Evolutionary conservation across 2,888 invertebrate species (phyloP).

Genomic region (Hoplodrina ambigua): DNA sequence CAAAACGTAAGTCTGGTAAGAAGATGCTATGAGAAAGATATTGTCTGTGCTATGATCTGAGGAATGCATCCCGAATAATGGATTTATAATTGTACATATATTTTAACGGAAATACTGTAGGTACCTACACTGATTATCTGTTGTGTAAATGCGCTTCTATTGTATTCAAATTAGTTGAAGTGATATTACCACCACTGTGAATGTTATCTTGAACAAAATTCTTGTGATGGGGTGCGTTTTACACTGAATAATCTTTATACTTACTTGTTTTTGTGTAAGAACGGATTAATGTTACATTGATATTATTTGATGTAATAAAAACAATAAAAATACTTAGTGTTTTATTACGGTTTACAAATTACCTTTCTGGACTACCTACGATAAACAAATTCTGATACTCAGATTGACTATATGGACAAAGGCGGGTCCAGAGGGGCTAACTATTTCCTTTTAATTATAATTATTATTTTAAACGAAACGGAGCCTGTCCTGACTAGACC

Average conservation of each 20-base stretch:
- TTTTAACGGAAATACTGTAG: slow-evolving; percentile 18
- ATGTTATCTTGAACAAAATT: slow-evolving; percentile 53
- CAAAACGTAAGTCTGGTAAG: slow-evolving; percentile 42
- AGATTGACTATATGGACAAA: too few relatives aligned
- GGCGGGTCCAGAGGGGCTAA: too few relatives aligned
- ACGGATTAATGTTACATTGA: slow-evolving; percentile 77
- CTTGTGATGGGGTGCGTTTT: slow-evolving; percentile 41
- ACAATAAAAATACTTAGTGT: slow-evolving; percentile 54
- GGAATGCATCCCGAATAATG: slow-evolving; percentile 45
- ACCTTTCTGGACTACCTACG: too few relatives aligned
- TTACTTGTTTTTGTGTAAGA: slow-evolving; percentile 68
- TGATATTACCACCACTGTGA: slow-evolving; percentile 29
- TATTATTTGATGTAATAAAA: slow-evolving; percentile 85
- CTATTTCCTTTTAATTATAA: too few relatives aligned
- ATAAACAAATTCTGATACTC: too few relatives aligned
- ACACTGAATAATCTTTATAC: slow-evolving; percentile 44
- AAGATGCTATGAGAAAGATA: slow-evolving; percentile 24
- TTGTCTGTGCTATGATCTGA: slow-evolving; percentile 57
- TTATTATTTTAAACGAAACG: too few relatives aligned
- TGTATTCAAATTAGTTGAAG: slow-evolving; percentile 33
- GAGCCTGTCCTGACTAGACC: too few relatives aligned
- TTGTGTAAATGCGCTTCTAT: slow-evolving; percentile 43
- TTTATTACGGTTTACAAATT: slow-evolving; percentile 35
- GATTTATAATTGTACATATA: slow-evolving; percentile 46
- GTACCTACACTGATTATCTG: slow-evolving; percentile 31